phyloP scores from a whole-genome alignment of 2,113 vertebrate species.

The Typhlomys cinereus region DNA sequence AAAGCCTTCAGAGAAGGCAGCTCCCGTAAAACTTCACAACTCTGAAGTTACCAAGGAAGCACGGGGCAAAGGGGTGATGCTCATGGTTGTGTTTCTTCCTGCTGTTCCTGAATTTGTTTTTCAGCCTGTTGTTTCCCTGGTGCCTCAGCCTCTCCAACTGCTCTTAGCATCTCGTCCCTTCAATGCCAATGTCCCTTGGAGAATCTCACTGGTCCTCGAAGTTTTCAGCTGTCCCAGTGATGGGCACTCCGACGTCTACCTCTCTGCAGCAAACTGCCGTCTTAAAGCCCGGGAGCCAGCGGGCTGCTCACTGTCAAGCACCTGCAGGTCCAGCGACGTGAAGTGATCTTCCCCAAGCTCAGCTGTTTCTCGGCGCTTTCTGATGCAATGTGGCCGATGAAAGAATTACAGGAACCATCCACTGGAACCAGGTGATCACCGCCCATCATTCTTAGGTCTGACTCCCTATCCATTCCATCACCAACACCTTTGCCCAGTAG shows the following conservation, averaged over 20 bases:
- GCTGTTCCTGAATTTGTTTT: neutral
- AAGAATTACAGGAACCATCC: neutral
- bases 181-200: fast-evolving
- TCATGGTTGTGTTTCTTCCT: neutral
- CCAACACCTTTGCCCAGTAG: neutral
- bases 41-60: neutral
- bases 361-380: neutral
- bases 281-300: neutral
- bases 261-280: neutral
- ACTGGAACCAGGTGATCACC: neutral
- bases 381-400: neutral
- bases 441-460: neutral
- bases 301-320: fast-evolving
- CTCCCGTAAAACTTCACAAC: neutral
- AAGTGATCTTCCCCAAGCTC: neutral
- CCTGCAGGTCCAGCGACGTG: neutral
- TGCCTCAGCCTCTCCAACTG: neutral
- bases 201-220: neutral
- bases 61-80: neutral
- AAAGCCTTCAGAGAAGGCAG: neutral
- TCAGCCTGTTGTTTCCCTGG: neutral
- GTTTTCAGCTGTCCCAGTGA: neutral
- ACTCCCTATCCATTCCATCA: neutral
- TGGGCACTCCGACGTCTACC: neutral
- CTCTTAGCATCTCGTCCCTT: neutral